Base-by-base conservation (phyloP, 2,113 vertebrate species). In the Hypocryptadius cinnamomeus region DNA sequence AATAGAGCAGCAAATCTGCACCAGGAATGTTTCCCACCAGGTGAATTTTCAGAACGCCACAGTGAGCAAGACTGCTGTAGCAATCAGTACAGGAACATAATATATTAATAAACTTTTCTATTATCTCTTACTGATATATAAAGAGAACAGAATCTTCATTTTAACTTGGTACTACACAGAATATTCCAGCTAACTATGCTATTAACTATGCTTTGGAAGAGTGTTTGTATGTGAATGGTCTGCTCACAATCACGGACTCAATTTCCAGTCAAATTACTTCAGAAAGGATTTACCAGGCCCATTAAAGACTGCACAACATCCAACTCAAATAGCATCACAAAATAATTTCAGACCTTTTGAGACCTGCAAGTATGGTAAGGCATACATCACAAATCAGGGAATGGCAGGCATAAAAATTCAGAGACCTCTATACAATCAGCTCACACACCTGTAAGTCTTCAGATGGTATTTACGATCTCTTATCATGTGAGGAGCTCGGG, bases 381-480 rank as follows among this genome's bases (percentile, higher is more conserved):
- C 30, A 89, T 92, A 73, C 90, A 88, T 94, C 30, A 90, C 31
- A 79, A 71, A 63, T 71, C 72, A 91, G 56, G 94, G 42, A 66
- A 81, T 42, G 80, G 82, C 70, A 89, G 69, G 93, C 78, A 93
- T 53, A 83, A 89, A 94, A 89, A 85, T 93, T 79, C 91, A 86
- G 79, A 93, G 76, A 86, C 44, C 33, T 93, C 85, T 83, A 74
- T 66, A 79, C 69, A 94, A 88, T 79, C 87, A 88, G 76, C 63
- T 94, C 85, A 97, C 97, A 96, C 92, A 99, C 99, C 98, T 99
- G 98, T 99, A 99, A 2, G 99, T 99, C 96, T 99, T 99, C 77
- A 99, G 97, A 96, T 99, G 99, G 86, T 99, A 99, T 96, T 99
- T 99, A 91, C 99, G 98, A 96, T 99, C 99, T 97, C 99, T 98